These are phyloP conservation scores for Agelaius phoeniceus DNA, from an alignment of 2,113 vertebrate species.

Conservation along the genomic window DNA sequence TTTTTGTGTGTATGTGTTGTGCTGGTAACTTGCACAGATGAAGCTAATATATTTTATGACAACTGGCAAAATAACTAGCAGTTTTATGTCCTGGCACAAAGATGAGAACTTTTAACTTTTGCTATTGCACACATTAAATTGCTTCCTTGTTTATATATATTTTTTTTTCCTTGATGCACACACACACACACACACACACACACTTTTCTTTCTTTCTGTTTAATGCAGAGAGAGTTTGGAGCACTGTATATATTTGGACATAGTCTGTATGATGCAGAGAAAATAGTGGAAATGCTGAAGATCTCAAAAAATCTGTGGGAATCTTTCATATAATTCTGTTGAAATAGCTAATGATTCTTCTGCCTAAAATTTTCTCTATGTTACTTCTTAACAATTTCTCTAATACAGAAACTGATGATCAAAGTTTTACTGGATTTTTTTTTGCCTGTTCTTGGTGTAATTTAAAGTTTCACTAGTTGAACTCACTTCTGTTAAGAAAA, in stretches of 20 bases:
- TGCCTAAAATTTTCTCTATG: not conserved
- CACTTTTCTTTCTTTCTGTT: not conserved
- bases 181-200: too few species aligned
- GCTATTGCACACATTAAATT: not conserved
- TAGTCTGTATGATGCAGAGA: not conserved
- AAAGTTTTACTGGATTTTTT: not conserved
- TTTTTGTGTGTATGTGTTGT: not conserved
- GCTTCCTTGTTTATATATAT: not conserved
- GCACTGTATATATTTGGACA: not conserved
- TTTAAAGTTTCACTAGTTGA: not conserved
- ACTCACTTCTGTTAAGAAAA: not conserved
- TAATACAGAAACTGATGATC: not conserved
- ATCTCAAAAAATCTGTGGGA: not conserved
- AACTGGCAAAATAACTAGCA: not conserved
- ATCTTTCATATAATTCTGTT: not conserved
- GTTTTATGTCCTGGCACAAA: not conserved
- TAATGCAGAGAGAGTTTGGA: not conserved
- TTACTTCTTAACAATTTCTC: not conserved
- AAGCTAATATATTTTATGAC: slow-evolving; percentile 38
- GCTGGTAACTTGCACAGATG: slow-evolving; percentile 1
- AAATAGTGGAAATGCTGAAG: not conserved
- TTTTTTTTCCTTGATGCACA: not conserved
- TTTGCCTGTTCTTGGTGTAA: not conserved
- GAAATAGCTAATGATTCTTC: not conserved
- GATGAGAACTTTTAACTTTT: not conserved